Evolutionary conservation across 2,113 vertebrate genomes (phyloP), one percentile per base, ranked within the genome.

Genomic region (Anser brachyrhynchus): DNA sequence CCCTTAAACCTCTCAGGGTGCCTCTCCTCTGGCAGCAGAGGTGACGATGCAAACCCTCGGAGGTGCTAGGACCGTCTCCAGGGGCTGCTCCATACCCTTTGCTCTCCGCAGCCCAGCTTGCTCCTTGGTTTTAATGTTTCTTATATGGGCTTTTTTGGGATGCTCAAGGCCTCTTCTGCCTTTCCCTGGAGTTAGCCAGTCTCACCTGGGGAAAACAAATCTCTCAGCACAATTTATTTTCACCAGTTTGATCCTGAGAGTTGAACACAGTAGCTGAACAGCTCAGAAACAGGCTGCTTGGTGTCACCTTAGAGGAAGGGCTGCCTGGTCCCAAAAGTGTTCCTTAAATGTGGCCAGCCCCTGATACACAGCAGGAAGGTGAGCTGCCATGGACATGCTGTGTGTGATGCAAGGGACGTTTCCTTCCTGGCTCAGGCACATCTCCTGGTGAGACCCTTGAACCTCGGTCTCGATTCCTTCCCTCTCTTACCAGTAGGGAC

Each of bases 291-390:
- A 79, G 21, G 17, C 10, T 64, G 52, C 5, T 72, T 72, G 37
- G 13, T 46, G 44, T 81, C 25, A 46, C 25, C 39, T 76, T 37
- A 41, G 39, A 37, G 70, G 57, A 66, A 52, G 35, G 55, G 33
- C 14, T 26, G 19, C 33, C n/a, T 1, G 0, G 14, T 33, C 67
- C 5, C 5, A 55, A 4, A 35, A 31, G 9, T 15, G 49, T n/a
- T 5, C 44, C 54, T 22, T n/a, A 78, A 57, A 61, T 7, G 8
- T 67, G 51, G 21, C 25, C 69, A 67, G 7, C 19, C n/a, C 9
- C n/a, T 14, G 20, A 13, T 8, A 4, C 21, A 4, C 3, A 0
- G 1, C 35, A 20, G 20, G 20, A 54, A 29, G 29, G n/a, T 64
- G 54, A 69, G 55, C 33, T 51, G 5, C 37, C 61, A 15, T 13